Base-by-base conservation (phyloP, 2,888 invertebrate species). In the Cosmorhoe ocellata region DNA sequence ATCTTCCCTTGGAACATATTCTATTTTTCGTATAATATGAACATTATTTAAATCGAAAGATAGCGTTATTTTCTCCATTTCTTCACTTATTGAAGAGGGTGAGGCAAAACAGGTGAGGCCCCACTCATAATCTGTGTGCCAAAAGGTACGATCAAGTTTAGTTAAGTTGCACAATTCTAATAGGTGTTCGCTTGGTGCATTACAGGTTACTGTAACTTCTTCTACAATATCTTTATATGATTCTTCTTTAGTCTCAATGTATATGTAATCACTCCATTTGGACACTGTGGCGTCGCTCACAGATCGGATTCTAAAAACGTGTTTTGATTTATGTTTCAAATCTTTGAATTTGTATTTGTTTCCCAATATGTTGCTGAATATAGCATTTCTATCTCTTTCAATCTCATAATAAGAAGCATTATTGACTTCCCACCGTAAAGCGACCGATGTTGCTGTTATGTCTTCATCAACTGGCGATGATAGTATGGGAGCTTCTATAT, bases 391-490 rank as follows among this genome's bases (percentile, higher is more conserved):
- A 53, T 87, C 79, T 71, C 74, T 78, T 59, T 86, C 83, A 13
- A 88, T 76, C 71, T 88, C 88, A 49, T 82, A 82, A 54, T 71
- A 80, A 43, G 51, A 47, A 2, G 66, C 76, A n/a, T 66, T 50
- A 7, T 64, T 57, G 24, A 52, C n/a, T 0, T 74, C 60, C 88
- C 87, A 88, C 12, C 67, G 53, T 28, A 87, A 42, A 13, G 65
- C 63, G 3, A 86, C 63, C 8, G 72, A 67, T 14, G 67, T 75
- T 4, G 73, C 45, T 10, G 74, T 72, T 28, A 66, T 66, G 39
- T 71, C 64, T 10, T 64, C 58, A 18, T 73, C 61, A 1, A 57
- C 33, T 7, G 30, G 30, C 58, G 64, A 31, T 61, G 55, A 11
- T 82, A 74, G 26, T 56, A 59, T 1, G 48, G 84, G 81, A 7